phyloP scores from a whole-genome alignment of 2,113 vertebrate species.

The Chaetops frenatus region DNA sequence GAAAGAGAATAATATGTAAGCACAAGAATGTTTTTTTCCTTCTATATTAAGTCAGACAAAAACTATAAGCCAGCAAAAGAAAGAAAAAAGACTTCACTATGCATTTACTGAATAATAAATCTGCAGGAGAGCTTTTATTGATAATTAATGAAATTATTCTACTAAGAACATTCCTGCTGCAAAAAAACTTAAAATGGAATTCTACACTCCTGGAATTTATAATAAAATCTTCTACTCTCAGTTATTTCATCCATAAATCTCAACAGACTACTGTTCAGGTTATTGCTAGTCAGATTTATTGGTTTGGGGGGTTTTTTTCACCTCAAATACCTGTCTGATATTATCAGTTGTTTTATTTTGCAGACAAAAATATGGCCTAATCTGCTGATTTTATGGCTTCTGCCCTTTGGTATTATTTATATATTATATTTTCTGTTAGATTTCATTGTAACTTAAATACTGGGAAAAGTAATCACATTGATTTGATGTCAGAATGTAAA shows the following conservation, averaged over 20 bases:
- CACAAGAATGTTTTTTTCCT: not conserved
- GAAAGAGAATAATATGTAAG: not conserved
- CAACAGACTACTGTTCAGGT: not conserved
- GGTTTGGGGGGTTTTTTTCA: not conserved
- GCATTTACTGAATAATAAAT: slow-evolving; percentile 20
- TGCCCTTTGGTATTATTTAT: not conserved
- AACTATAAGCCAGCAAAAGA: not conserved
- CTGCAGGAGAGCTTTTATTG: not conserved
- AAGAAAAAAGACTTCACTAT: not conserved
- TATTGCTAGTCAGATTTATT: not conserved
- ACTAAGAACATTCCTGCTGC: not conserved
- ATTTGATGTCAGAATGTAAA: not conserved
- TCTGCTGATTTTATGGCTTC: not conserved
- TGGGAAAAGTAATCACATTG: not conserved
- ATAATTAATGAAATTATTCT: slow-evolving; percentile 41
- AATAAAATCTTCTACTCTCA: not conserved
- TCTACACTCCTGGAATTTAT: not conserved
- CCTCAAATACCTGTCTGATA: not conserved
- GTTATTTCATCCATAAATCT: not conserved
- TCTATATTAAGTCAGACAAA: not conserved
- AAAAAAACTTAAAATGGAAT: not conserved
- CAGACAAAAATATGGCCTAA: not conserved
- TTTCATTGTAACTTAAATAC: not conserved
- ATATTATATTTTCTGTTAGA: not conserved
- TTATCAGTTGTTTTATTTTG: not conserved